phyloP scores from a whole-genome alignment of 2,797 vertebrate genomes.

The Oreonectes daqikongensis region DNA sequence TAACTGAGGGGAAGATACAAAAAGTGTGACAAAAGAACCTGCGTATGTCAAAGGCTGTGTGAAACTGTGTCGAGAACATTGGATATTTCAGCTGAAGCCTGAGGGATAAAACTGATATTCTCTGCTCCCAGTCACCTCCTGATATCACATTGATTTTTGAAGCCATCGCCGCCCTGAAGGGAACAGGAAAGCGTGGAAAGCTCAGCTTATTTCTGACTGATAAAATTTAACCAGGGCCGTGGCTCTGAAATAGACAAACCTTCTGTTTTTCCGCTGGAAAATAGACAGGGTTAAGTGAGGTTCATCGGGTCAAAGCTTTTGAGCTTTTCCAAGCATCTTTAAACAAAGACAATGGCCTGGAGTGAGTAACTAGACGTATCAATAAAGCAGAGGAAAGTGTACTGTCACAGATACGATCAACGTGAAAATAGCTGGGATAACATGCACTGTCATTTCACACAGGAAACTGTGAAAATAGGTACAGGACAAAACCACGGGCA shows the following conservation, averaged over 20 bases:
- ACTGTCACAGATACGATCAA: constrained; percentile 3
- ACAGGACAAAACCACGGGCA: not conserved
- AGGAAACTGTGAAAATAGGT: constrained; percentile 10
- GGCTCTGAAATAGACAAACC: constrained; percentile 17
- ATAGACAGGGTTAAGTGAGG: constrained; percentile 22
- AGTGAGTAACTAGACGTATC: constrained; percentile 21
- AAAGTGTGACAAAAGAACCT: not conserved
- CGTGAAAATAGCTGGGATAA: constrained; percentile 19
- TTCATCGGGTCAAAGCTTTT: constrained; percentile 29
- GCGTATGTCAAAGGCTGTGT: constrained; percentile 15
- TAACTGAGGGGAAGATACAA: not conserved
- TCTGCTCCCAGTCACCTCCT: constrained; percentile 44
- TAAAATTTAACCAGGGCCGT: constrained; percentile 26
- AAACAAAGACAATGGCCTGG: constrained; percentile 6
- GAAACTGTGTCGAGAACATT: constrained; percentile 4
- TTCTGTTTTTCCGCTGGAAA: constrained; percentile 19
- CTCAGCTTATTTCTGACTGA: constrained; percentile 34
- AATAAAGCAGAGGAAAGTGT: constrained; percentile 12
- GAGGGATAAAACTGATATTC: constrained; percentile 23
- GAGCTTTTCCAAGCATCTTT: constrained; percentile 4
- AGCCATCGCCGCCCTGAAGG: constrained; percentile 21
- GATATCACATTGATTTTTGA: constrained; percentile 42
- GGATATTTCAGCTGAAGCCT: constrained; percentile 29
- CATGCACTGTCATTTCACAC: not conserved
- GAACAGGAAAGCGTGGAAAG: constrained; percentile 3